Base-by-base conservation (phyloP, 2,113 vertebrate genomes). In the Amia ocellicauda region DNA sequence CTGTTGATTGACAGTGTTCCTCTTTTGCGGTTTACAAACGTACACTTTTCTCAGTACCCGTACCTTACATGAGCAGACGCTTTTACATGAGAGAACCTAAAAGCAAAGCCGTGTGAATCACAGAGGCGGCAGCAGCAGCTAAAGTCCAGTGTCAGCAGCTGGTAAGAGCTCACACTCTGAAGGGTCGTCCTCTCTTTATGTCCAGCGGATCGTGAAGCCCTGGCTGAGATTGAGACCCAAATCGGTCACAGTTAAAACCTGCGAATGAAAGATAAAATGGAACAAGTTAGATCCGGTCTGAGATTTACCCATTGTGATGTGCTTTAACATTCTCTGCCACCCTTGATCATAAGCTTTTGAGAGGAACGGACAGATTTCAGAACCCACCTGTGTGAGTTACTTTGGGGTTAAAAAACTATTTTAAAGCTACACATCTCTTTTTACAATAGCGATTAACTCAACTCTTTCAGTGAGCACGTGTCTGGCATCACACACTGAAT, bases 171-270 rank as follows among this genome's bases (percentile, higher is more conserved):
- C 8, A 41, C 47, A 45, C 43, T 58, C 26, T 4, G 14, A 11
- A 23, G 23, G 8, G 14, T 7, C 14, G 7, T 1, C 8, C 10
- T 8, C 0, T 2, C 19, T 19, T 81, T 78, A 93, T 64, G 80
- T 74, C 93, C 93, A 94, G 68, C 42, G 87, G 78, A 94, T 76
- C 49, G 87, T 89, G 83, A 95, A 94, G 77, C 88, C 88, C 69
- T 82, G 83, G 71, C 52, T 85, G 64, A 95, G 91, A 56, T 74
- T 85, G 29, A 94, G 80, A 31, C 80, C 76, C 0, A 95, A 81
- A 58, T 83, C 59, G 1, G 67, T 63, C 27, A 94, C 87, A 0
- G 69, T 83, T 67, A 95, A 84, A 59, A 94, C 89, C 93, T 94
- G 78, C 0, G 0, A 27, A 29, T 16, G 51, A 2, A 58, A 3